Base-by-base conservation (phyloP, 2,113 vertebrate species). In the Indri indri region DNA sequence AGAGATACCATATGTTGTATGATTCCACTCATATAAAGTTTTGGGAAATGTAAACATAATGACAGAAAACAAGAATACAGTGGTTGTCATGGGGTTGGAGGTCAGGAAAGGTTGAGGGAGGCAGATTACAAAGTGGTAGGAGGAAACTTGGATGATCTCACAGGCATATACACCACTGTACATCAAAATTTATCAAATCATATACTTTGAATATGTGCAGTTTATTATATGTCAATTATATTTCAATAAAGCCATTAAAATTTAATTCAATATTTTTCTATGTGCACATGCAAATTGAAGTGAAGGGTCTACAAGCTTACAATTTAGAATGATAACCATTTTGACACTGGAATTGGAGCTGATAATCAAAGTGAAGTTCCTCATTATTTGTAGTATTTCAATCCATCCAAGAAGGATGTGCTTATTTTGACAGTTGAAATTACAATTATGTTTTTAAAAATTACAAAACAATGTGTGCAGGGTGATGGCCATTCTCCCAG, bases 341-440 rank as follows among this genome's bases (percentile, higher is more conserved):
- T 4, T 57, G 47, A 80, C 18, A 52, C 7, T 74, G 13, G n/a
- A 85, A 80, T 14, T 52, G 30, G n/a, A 23, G 50, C 40, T 91
- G n/a, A 57, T 32, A 52, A 76, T 90, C 50, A 88, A 73, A 85
- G 34, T 81, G 6, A 34, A 91, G 30, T 74, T 80, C 80, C 25
- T 90, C 61, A 70, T 54, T 68, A 59, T 76, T 47, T 59, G 40
- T 73, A 42, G 27, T 73, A 94, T 77, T 96, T 93, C 77, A 91
- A n/a, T 83, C n/a, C 20, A n/a, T 37, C 30, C 11, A 52, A 68
- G 12, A 22, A 84, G 32, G 81, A 32, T 45, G 68, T 27, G 71
- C 0, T 42, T 65, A 57, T 91, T 95, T 89, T 77, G 14, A 57
- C 34, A 79, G 32, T 22, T 54, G 50, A 79, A 84, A 89, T 42